phyloP scores from a whole-genome alignment of 2,113 vertebrate species.

The Heloderma charlesbogerti region DNA sequence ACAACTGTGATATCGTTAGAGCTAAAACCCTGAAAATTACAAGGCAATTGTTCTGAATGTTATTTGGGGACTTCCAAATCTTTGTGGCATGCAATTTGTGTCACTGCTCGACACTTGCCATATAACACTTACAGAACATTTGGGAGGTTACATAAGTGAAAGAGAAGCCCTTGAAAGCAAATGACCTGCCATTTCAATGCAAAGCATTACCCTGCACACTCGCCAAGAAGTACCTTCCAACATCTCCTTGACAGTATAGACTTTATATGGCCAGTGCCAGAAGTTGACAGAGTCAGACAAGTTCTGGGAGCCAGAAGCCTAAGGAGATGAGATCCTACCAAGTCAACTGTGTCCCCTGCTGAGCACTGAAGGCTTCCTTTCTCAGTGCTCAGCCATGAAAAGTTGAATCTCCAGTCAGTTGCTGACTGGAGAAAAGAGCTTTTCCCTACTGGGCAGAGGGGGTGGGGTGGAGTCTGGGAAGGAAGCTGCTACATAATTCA shows the following conservation, averaged over 20 bases:
- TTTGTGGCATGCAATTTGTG: slow-evolving; percentile 25
- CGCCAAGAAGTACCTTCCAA: background rate
- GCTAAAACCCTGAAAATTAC: slow-evolving; percentile 12
- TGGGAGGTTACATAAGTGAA: slow-evolving; percentile 14
- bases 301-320: background rate
- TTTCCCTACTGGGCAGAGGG: no score
- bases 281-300: background rate
- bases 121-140: slow-evolving; percentile 19
- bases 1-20: slow-evolving; percentile 15
- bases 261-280: background rate
- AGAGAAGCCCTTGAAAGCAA: background rate
- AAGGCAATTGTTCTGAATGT: slow-evolving; percentile 24
- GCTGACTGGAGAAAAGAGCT: no score
- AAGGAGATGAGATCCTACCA: background rate
- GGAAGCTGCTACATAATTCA: no score
- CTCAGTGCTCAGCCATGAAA: no score
- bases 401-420: no score
- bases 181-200: accelerated
- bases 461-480: no score
- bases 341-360: background rate
- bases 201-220: background rate
- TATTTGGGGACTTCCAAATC: slow-evolving; percentile 53
- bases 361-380: no score
- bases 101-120: slow-evolving; percentile 39
- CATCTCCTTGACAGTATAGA: background rate